These are phyloP conservation scores for Chionoecetes opilio DNA, from an alignment of 1,140 invertebrate species.

Conservation along the genomic window DNA sequence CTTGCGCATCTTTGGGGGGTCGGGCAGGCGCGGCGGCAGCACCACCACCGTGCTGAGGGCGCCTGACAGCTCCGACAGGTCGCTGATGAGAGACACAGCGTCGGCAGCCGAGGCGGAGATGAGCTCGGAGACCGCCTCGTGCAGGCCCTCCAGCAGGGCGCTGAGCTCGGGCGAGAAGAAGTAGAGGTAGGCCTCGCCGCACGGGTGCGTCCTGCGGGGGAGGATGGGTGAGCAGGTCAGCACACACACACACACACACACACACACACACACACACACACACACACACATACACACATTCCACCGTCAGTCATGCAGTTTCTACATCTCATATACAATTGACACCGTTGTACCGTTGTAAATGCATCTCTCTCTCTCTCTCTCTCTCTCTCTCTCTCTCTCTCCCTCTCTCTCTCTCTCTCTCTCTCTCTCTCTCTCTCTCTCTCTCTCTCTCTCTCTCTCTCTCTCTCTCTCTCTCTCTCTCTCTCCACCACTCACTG, in stretches of 20 bases:
- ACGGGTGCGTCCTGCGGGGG: constrained; percentile 77
- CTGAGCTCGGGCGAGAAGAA: constrained; percentile 81
- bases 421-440: neutral
- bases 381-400: neutral
- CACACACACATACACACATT: neutral
- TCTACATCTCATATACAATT: neutral
- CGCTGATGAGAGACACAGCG: constrained; percentile 79
- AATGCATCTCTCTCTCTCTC: neutral
- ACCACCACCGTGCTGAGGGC: constrained; percentile 80
- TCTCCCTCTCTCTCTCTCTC: neutral
- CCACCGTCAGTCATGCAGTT: neutral
- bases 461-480: neutral
- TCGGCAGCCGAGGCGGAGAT: constrained; percentile 77
- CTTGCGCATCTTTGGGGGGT: constrained; percentile 80
- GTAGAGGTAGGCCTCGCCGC: constrained; percentile 80
- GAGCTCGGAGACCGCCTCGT: constrained; percentile 80
- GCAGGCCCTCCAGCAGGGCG: constrained; percentile 78
- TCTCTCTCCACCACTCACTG: constrained; percentile 65
- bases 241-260: too few species aligned
- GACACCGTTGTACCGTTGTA: neutral
- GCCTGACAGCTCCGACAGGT: constrained; percentile 80
- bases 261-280: constrained; percentile 2
- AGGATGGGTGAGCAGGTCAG: neutral
- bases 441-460: neutral
- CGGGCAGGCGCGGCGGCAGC: constrained; percentile 74